Base-by-base conservation (phyloP, 2,797 vertebrate species). In the Chaetophractus vellerosus region DNA sequence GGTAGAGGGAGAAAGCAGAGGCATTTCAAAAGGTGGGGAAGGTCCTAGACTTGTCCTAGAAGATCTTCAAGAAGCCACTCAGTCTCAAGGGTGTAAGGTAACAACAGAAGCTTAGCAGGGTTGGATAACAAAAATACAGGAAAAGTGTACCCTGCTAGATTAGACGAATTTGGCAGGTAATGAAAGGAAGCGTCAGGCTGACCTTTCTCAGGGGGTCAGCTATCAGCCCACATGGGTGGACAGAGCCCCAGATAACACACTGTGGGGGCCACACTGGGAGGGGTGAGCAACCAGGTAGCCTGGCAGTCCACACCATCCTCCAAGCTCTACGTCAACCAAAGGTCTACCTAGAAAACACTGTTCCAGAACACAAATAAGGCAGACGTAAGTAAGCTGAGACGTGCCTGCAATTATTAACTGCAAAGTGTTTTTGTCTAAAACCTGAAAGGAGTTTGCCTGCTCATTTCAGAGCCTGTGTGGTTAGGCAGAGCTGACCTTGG, bases 171-270 rank as follows among this genome's bases (percentile, higher is more conserved):
- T 19, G 81, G 81, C 0, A 0, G 55, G 48, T 31, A 5, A 9
- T 3, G 36, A 64, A 18, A 21, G 41, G n/a, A 57, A 5, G 14
- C 23, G 15, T 23, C 16, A n/a, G 18, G 3, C 36, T 9, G 11
- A 23, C 78, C 48, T 75, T 36, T 19, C 36, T 48, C 19, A 1
- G n/a, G 28, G 24, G 50, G 5, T 52, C 21, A 50, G 55, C 64
- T 36, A 2, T n/a, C n/a, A n/a, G n/a, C n/a, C 38, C 23, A 45
- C 26, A 16, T 8, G 0, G 0, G 4, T 31, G 11, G 24, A 26
- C 16, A 10, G n/a, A 64, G 72, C 33, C 55, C 36, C n/a, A 31
- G 26, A 8, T 45, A 28, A 45, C 45, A 75, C 33, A 0, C 36
- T 2, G 38, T 7, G 23, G 33, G 68, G 57, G 6, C n/a, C 33